Evolutionary conservation across 2,888 invertebrate species (phyloP), one percentile per base, ranked within the genome.

Genomic region (Melanostoma mellinum): DNA sequence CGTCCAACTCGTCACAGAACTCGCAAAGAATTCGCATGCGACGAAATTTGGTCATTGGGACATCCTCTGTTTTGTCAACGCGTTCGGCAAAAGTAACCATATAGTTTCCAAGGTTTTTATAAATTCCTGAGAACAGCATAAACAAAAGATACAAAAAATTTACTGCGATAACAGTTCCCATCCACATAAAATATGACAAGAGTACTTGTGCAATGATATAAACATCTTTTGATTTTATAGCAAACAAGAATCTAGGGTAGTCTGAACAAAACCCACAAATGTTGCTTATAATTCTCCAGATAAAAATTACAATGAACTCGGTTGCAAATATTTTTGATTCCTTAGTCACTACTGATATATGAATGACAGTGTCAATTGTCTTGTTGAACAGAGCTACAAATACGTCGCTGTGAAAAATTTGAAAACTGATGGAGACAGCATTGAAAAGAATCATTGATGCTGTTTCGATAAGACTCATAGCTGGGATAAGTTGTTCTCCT

Each of bases 21-120:
- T 88, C 87, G 56, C 89, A 88, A 0, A 89, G 80, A n/a, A 86
- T 60, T n/a, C 85, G 86, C 88, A 89, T 89, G 8, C 87, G 86
- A 35, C 79, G 80, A 46, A 88, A 89, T 3, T 71, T 53, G 30
- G 86, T 87, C 52, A 88, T 46, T 2, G 10, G 3, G 10, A 46
- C 44, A 46, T 46, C 10, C 44, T 46, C 44, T 10, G 53, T 35
- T 6, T n/a, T 10, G 5, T 35, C 35, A 35, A 53, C 10, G 3
- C 53, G 32, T 36, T 36, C 10, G 5, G 35, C 53, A n/a, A 53
- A 6, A 9, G 10, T n/a, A 4, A 35, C n/a, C 35, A 53, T 36
- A 53, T 53, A 36, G 2, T 6, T n/a, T 53, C 53, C 53, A 35
- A 53, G n/a, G 6, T 53, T 53, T 6, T 35, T n/a, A 53, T 53